phyloP scores from a whole-genome alignment of 1,140 invertebrate genomes.

The Metaphire vulgaris region DNA sequence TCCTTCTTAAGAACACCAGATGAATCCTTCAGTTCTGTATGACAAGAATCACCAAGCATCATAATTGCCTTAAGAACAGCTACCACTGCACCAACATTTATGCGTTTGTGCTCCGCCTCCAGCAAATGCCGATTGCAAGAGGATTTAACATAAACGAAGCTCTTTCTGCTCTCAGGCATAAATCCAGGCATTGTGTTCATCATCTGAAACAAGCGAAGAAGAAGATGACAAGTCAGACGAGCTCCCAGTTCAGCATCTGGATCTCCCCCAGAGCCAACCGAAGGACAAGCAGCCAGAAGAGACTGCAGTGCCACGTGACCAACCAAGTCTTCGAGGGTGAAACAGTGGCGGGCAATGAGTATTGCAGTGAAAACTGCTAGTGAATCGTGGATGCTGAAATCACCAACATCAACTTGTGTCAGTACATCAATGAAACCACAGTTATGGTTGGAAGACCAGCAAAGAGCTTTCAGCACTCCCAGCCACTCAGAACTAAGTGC shows the following conservation, averaged over 20 bases:
- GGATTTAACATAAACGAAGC: conserved; percentile 61
- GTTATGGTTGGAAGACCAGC: conserved; percentile 71
- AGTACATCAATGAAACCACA: conserved; percentile 78
- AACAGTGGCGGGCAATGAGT: conserved; percentile 86
- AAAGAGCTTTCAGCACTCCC: conserved; percentile 82
- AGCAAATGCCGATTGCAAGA: conserved; percentile 89
- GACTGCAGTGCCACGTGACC: conserved; percentile 82
- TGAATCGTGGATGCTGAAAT: conserved; percentile 84
- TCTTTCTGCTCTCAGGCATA: conserved; percentile 13
- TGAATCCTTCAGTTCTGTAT: not conserved
- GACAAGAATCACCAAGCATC: conserved; percentile 6
- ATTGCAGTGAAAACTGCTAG: conserved; percentile 92
- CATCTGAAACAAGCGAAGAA: conserved; percentile 84
- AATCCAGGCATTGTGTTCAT: conserved; percentile 53
- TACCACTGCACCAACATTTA: conserved; percentile 79
- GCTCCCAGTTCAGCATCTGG: conserved; percentile 78
- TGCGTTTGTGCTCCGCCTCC: conserved; percentile 84
- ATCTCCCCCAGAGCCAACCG: conserved; percentile 54
- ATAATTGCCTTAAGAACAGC: conserved; percentile 70
- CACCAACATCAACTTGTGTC: conserved; percentile 74
- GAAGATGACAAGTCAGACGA: conserved; percentile 81
- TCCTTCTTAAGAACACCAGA: conserved; percentile 2
- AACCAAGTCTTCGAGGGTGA: conserved; percentile 87
- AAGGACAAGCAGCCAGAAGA: conserved; percentile 60
- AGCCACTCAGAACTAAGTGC: conserved; percentile 86